phyloP scores from a whole-genome alignment of 2,797 vertebrate genomes.

The Muscicapa comitata region DNA sequence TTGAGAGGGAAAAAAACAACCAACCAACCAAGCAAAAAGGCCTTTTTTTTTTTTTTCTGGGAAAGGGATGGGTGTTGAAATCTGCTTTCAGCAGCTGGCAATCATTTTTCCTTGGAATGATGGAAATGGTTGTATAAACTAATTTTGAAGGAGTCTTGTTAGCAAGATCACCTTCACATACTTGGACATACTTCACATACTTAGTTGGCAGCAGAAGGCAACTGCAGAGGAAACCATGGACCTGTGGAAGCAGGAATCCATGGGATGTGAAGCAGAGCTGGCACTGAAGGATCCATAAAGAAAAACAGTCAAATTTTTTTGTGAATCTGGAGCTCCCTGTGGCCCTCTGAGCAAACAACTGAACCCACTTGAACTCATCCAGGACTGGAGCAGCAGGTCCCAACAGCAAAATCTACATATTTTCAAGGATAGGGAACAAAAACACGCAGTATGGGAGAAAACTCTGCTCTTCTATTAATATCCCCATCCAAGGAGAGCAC shows the following conservation, averaged over 20 bases:
- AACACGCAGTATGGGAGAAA: accelerated
- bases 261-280: not conserved
- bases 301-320: accelerated
- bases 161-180: not conserved
- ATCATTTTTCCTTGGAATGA: not conserved
- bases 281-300: not conserved
- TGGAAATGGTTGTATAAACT: not conserved
- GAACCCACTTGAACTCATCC: accelerated
- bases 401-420: not conserved
- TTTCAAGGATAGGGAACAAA: not conserved
- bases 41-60: not conserved
- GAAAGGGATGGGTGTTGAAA: not conserved
- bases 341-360: not conserved
- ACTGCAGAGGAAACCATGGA: not conserved
- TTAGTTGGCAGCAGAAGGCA: not conserved
- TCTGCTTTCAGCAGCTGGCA: not conserved
- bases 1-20: not conserved
- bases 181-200: accelerated
- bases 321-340: not conserved
- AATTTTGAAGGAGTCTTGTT: not conserved
- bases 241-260: not conserved
- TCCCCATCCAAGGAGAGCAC: not conserved
- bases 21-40: not conserved
- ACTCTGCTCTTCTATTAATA: not conserved
- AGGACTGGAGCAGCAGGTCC: not conserved